Base-by-base conservation (phyloP, 2,113 vertebrate species). In the Bujurquina vittata region DNA sequence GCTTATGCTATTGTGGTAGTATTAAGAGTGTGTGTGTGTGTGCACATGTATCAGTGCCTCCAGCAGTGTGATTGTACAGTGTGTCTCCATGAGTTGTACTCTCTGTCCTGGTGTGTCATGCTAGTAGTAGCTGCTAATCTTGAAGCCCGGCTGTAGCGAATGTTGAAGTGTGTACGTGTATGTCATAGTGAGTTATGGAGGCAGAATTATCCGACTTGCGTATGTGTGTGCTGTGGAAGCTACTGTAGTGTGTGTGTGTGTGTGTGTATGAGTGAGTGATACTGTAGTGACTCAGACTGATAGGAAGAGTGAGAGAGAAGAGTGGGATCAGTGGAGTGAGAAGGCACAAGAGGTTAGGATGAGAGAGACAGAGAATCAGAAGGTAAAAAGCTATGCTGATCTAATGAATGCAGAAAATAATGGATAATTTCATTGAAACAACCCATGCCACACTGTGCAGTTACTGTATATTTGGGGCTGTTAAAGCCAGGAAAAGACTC, bases 101-200 rank as follows among this genome's bases (percentile, higher is more conserved):
- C 56, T 55, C 81, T 58, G 58, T 59, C 43, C 54, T 49, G 20
- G 75, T 87, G 79, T 81, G 61, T 77, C 67, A 81, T 79, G 72
- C 84, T 76, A 73, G 54, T 87, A 83, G 85, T 88, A 89, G 69
- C 80, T 86, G 76, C 81, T 87, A 86, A 89, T 88, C 77, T 65
- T 60, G 77, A 82, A 83, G 65, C 80, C 72, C 40, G 40, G 55
- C 78, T 79, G 73, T 65, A 79, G 43, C 26, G 3, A 81, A 79
- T 76, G 77, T 81, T 80, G 46, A 22, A 77, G 84, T 77, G 77
- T 85, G 77, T 65, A 3, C 5, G 67, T 37, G 81, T 80, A 15
- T 77, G 87, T 59, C 73, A 33, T 10, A 9, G 62, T 46, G 81
- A 74, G 62, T 80, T 56, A 79, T 49, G 55, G 59, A 75, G 72